Conservation (phyloP, 1,140 invertebrate genomes). For the Caenorhabditis tropicalis region DNA sequence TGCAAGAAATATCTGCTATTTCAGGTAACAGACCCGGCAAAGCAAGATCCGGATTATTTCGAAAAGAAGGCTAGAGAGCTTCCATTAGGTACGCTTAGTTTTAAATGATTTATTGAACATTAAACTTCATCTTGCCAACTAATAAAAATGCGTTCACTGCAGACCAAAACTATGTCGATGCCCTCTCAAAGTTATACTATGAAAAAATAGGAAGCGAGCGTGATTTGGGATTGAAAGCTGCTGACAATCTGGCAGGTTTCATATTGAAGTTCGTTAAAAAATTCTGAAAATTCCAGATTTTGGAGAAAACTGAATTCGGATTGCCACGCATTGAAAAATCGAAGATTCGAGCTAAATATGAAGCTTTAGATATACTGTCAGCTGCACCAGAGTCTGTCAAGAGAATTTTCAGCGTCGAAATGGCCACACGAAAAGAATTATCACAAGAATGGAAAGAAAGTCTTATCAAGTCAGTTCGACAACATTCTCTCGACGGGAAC, state of each 20-base stretch:
- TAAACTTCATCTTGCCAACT: background rate
- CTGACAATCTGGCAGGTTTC: conserved; percentile 64
- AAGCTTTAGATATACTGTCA: conserved; percentile 61
- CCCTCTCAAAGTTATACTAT: conserved; percentile 62
- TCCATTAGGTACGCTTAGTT: conserved; percentile 61
- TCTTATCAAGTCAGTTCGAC: conserved; percentile 60
- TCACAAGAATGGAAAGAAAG: conserved; percentile 64
- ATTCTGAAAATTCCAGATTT: conserved; percentile 19
- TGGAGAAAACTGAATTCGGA: conserved; percentile 59
- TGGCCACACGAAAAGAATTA: conserved; percentile 63
- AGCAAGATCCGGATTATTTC: conserved; percentile 70
- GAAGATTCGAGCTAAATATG: conserved; percentile 62
- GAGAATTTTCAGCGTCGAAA: conserved; percentile 63
- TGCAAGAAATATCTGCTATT: background rate
- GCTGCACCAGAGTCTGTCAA: conserved; percentile 68
- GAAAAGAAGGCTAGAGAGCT: conserved; percentile 67
- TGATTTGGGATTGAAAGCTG: conserved; percentile 67
- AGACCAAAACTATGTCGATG: conserved; percentile 70
- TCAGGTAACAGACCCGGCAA: conserved; percentile 62
- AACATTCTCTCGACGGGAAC: conserved; percentile 61
- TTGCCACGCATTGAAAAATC: conserved; percentile 63
- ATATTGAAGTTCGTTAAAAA: background rate
- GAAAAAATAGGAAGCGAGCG: conserved; percentile 69
- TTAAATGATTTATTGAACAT: background rate
- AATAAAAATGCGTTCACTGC: conserved; percentile 33